Conservation (phyloP, 2,113 vertebrate genomes). For the Microtus pennsylvanicus region DNA sequence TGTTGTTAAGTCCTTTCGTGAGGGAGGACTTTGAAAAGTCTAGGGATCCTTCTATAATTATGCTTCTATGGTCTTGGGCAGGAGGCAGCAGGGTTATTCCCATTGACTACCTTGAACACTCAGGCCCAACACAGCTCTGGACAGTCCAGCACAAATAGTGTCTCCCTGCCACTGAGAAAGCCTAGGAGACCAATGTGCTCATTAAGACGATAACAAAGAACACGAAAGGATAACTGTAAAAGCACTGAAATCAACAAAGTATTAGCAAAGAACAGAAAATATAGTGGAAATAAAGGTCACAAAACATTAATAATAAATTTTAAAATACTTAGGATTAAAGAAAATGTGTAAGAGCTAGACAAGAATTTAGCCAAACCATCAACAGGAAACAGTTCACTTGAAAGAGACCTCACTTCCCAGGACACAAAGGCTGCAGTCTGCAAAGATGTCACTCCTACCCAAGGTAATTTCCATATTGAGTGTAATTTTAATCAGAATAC, state of each 20-base stretch:
- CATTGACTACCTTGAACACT: neutral
- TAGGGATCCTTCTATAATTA: neutral
- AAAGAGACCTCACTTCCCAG: constrained; percentile 1
- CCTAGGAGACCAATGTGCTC: constrained; percentile 27
- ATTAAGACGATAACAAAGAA: constrained; percentile 45
- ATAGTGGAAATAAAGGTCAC: constrained; percentile 45
- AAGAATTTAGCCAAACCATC: constrained; percentile 4
- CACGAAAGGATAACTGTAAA: neutral
- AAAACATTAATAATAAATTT: constrained; percentile 37
- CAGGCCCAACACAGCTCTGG: constrained; percentile 17
- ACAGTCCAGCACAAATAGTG: constrained; percentile 30
- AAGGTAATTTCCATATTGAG: constrained; percentile 46
- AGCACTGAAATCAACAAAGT: constrained; percentile 53
- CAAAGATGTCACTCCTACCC: constrained; percentile 54
- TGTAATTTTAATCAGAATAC: constrained; percentile 63
- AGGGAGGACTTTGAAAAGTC: neutral
- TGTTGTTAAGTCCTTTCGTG: neutral
- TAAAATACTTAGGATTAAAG: constrained; percentile 34
- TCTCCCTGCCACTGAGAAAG: constrained; percentile 51
- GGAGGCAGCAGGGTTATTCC: neutral
- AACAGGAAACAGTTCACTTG: neutral
- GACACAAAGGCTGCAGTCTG: neutral
- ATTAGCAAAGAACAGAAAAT: constrained; percentile 42
- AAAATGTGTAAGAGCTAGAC: neutral
- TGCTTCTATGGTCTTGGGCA: neutral